Evolutionary conservation across 2,113 vertebrate species (phyloP).

Genomic region (Telmatochromis sp.): DNA sequence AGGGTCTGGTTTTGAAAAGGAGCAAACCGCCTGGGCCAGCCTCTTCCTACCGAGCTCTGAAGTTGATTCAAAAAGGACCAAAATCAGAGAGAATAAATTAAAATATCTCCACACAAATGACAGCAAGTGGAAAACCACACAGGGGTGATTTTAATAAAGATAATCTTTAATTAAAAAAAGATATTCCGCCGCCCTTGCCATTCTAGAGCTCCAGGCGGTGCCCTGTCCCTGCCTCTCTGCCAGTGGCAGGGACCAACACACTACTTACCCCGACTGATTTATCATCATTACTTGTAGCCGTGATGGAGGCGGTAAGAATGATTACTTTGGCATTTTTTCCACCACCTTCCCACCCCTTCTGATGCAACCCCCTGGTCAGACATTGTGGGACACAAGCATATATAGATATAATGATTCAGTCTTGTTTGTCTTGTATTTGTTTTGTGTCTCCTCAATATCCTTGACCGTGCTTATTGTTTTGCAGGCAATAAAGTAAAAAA

Average conservation of each 20-base stretch:
- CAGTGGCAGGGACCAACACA: neutral
- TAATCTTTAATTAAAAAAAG: neutral
- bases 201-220: neutral
- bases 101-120: neutral
- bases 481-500: neutral
- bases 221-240: neutral
- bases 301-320: neutral
- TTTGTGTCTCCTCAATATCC: neutral
- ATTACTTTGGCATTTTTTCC: neutral
- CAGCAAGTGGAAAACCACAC: neutral
- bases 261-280: neutral
- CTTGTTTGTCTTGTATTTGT: neutral
- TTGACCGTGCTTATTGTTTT: neutral
- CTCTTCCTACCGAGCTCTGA: neutral
- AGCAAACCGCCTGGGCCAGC: neutral
- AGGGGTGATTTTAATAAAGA: neutral
- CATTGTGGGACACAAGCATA: no score
- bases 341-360: neutral
- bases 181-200: rapidly evolving
- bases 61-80: neutral
- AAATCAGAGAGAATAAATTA: neutral
- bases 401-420: neutral
- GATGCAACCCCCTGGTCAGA: neutral
- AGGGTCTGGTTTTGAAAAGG: neutral
- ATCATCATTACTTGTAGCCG: neutral